Evolutionary conservation across 1,140 invertebrate genomes (phyloP), one percentile per base, ranked within the genome.

Genomic region (Mizuhopecten yessoensis): DNA sequence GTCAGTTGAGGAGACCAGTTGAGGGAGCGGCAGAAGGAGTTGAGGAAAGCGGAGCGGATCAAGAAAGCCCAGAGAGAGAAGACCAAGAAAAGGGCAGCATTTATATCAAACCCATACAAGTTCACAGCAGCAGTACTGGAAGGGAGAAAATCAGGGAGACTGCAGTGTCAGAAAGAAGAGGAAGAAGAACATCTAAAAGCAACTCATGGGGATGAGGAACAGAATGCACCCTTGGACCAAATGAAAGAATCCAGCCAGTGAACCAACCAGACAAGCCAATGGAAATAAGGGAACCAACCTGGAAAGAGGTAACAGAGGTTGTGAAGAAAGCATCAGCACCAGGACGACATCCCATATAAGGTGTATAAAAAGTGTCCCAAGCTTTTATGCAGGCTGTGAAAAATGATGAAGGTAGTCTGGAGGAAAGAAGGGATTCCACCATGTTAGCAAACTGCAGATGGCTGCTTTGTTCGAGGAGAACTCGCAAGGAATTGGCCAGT

Each of bases 301-400:
- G n/a, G n/a, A n/a, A n/a, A n/a, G n/a, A n/a, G n/a, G n/a, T n/a
- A n/a, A n/a, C n/a, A n/a, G n/a, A n/a, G n/a, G n/a, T n/a, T n/a
- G n/a, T 10, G 20, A 49, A 49, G 13, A 20, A 86, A 57, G 36
- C 86, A 34, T 87, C 88, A 57, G 87, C 88, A 89, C 88, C 91
- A 49, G 88, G 88, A 91, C 34, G 91, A 34, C 45, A 88, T 91
- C 33, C 87, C 33, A 86, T 91, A 91, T 33, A 91, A 91, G 57
- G 86, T 89, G 20, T 89, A 89, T 34, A 89, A 89, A 33, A n/a
- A n/a, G n/a, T n/a, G n/a, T n/a, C n/a, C n/a, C n/a, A n/a, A n/a
- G n/a, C n/a, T n/a, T n/a, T n/a, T 49, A 49, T 20, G 20, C 45
- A 49, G 45, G 20, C 45, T 49, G 11, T 49, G 45, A 20, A 49